These are phyloP conservation scores for Eumeta japonica DNA, from an alignment of 1,140 invertebrate species.

Conservation along the genomic window DNA sequence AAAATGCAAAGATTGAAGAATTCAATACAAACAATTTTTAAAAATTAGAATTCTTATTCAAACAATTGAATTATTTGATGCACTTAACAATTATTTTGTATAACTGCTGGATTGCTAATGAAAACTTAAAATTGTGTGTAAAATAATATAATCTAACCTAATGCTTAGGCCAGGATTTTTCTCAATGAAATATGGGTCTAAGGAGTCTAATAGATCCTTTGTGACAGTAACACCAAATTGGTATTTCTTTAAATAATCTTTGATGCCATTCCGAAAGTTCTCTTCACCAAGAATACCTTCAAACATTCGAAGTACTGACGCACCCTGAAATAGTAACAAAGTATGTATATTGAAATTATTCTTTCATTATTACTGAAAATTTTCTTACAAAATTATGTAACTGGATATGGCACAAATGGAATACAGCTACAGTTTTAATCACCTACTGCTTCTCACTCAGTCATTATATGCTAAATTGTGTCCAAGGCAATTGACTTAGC, in stretches of 20 bases:
- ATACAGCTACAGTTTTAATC: not conserved
- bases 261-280: conserved; percentile 72
- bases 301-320: conserved; percentile 86
- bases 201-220: conserved; percentile 71
- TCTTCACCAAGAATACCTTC: conserved; percentile 77
- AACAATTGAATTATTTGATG: too few relatives aligned
- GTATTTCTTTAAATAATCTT: conserved; percentile 70
- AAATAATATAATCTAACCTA: conserved; percentile 25
- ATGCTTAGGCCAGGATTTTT: conserved; percentile 33
- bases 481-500: too few relatives aligned
- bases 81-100: too few relatives aligned
- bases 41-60: too few relatives aligned
- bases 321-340: conserved; percentile 63
- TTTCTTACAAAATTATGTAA: conserved; percentile 1
- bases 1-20: too few relatives aligned
- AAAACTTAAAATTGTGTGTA: not conserved
- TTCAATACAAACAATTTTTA: too few relatives aligned
- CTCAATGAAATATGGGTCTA: conserved; percentile 51
- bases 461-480: not conserved
- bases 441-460: not conserved
- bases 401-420: not conserved
- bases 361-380: conserved; percentile 2
- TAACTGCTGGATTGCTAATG: too few relatives aligned
- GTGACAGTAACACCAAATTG: conserved; percentile 77
- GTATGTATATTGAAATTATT: not conserved